Evolutionary conservation across 2,797 vertebrate species (phyloP).

Genomic region (Meda fulgida): DNA sequence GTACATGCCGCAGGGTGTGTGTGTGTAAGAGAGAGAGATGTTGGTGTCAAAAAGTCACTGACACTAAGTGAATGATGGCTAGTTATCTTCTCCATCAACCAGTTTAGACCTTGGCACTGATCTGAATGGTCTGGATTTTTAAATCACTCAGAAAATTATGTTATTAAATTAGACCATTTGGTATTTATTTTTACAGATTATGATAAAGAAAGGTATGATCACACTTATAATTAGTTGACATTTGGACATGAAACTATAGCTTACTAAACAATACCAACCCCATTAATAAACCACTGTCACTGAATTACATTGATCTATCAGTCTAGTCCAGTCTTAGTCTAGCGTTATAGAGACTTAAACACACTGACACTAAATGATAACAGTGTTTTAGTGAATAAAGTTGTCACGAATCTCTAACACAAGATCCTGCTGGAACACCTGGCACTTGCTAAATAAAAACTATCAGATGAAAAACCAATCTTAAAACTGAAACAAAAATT

Average conservation of each 20-base stretch:
- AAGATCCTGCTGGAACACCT: background rate
- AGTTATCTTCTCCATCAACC: constrained; percentile 28
- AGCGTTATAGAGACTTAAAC: background rate
- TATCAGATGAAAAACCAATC: background rate
- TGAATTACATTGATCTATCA: background rate
- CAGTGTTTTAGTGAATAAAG: background rate
- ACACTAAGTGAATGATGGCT: constrained; percentile 27
- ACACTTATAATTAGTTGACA: background rate
- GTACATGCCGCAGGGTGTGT: constrained; percentile 73
- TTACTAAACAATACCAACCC: background rate
- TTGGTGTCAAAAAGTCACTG: constrained; percentile 52
- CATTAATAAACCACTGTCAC: background rate
- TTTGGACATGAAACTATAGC: background rate
- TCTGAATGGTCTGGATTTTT: background rate
- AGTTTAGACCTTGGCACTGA: background rate
- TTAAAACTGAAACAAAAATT: background rate
- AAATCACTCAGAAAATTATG: background rate
- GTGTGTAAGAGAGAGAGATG: constrained; percentile 51
- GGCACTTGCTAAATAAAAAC: background rate
- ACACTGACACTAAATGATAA: background rate
- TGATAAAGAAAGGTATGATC: background rate
- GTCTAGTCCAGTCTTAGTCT: background rate
- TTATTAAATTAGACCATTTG: background rate
- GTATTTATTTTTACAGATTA: background rate
- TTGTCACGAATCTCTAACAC: background rate